Conservation (phyloP, 2,797 vertebrate species). For the Muscicapa comitata region DNA sequence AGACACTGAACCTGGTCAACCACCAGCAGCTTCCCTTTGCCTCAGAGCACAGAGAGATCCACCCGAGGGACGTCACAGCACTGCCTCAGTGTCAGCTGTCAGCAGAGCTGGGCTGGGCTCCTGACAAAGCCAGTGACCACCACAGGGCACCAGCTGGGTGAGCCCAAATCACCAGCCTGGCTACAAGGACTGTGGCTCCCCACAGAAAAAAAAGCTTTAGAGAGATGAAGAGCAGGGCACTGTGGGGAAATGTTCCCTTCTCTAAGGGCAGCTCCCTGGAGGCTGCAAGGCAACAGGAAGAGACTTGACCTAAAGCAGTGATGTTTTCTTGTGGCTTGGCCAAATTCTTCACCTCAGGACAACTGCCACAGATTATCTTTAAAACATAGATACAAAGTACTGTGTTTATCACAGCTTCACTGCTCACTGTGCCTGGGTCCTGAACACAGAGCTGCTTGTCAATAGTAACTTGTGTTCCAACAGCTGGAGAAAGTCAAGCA, state of each 20-base stretch:
- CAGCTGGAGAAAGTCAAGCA: background rate
- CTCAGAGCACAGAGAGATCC: background rate
- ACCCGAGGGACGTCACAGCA: fast-evolving
- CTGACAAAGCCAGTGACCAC: background rate
- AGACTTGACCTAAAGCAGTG: background rate
- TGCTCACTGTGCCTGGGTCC: background rate
- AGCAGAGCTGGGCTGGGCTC: background rate
- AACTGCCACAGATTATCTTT: background rate
- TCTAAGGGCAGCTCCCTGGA: background rate
- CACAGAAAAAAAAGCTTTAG: background rate
- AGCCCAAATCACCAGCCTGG: background rate
- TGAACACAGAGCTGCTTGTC: background rate
- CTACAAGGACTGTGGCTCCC: background rate
- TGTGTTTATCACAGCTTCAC: background rate
- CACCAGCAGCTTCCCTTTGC: background rate
- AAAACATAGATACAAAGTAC: background rate
- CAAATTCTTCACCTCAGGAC: background rate
- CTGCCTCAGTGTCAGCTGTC: background rate
- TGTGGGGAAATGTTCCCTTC: background rate
- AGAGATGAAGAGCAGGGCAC: background rate
- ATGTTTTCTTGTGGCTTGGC: background rate
- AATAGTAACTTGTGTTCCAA: background rate
- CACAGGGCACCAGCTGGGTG: background rate
- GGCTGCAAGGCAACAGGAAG: background rate
- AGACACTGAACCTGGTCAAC: background rate